Percentiles rank a stretch among this genome's conserved stretches.
Conservation (phyloP, 1,140 invertebrate species). For the Drosophila sechellia region DNA sequence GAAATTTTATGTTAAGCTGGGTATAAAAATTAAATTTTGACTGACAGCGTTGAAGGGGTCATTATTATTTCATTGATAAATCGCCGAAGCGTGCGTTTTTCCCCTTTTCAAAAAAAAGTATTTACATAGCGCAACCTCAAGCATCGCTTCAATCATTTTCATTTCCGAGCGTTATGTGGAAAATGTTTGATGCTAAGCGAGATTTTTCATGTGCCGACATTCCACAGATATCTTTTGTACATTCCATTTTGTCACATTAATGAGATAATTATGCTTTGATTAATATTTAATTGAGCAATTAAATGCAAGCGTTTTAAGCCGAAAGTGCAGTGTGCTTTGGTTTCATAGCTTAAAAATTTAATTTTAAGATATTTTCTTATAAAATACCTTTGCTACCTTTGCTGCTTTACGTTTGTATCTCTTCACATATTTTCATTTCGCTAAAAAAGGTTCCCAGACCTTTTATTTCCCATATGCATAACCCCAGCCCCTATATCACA, state of each 20-base stretch:
- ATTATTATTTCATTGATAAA: slow-evolving; percentile 69
- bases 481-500: not conserved
- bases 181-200: slow-evolving; percentile 18
- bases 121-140: slow-evolving; percentile 34
- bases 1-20: slow-evolving; percentile 55
- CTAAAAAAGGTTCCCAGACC: slow-evolving; percentile 18
- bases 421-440: not conserved
- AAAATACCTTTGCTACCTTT: not conserved
- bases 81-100: slow-evolving; percentile 47
- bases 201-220: slow-evolving; percentile 24
- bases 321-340: not conserved
- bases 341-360: not conserved
- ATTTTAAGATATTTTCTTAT: no score
- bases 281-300: slow-evolving; percentile 1
- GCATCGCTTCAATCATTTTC: slow-evolving; percentile 23
- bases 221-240: slow-evolving; percentile 15
- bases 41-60: slow-evolving; percentile 52
- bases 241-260: slow-evolving; percentile 16
- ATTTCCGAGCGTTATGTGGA: slow-evolving; percentile 7
- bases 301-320: not conserved
- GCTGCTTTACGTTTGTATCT: not conserved
- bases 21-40: slow-evolving; percentile 50
- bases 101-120: slow-evolving; percentile 5
- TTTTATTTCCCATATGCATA: slow-evolving; percentile 24
- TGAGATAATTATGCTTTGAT: slow-evolving; percentile 26